Percentiles rank a stretch among this genome's conserved stretches.
Evolutionary conservation across 2,888 invertebrate species (phyloP).

Genomic region (Drosophila mercatorum): DNA sequence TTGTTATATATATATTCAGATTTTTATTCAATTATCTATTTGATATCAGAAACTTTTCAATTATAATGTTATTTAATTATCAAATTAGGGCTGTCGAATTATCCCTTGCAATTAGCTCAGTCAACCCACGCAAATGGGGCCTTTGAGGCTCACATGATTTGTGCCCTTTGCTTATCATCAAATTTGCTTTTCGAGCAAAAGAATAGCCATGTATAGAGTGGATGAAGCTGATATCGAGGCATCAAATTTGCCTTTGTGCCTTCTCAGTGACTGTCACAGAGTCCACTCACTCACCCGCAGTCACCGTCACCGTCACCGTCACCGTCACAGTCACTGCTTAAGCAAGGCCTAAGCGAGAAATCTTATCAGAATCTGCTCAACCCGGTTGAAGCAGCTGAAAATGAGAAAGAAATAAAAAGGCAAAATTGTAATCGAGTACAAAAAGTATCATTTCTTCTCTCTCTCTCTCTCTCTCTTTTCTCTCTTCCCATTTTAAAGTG

Average conservation of each 20-base stretch:
- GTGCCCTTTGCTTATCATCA: neutral
- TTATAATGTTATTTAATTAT: neutral
- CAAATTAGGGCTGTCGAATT: neutral
- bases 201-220: neutral
- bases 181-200: neutral
- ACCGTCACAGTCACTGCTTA: slow-evolving; percentile 37
- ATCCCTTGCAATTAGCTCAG: neutral
- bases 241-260: slow-evolving; percentile 5
- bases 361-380: slow-evolving; percentile 35
- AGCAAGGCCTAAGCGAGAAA: slow-evolving; percentile 33
- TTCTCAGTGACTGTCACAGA: neutral
- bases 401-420: neutral
- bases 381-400: neutral
- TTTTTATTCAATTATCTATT: neutral
- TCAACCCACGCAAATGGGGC: neutral
- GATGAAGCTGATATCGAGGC: neutral
- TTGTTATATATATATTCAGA: no score
- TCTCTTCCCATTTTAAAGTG: slow-evolving; percentile 27
- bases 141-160: neutral
- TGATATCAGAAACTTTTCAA: neutral
- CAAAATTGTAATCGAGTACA: neutral
- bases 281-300: neutral
- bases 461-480: neutral
- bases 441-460: neutral
- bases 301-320: neutral